These are phyloP conservation scores for Onychostoma macrolepis DNA, from an alignment of 2,113 vertebrate genomes.

Conservation along the genomic window DNA sequence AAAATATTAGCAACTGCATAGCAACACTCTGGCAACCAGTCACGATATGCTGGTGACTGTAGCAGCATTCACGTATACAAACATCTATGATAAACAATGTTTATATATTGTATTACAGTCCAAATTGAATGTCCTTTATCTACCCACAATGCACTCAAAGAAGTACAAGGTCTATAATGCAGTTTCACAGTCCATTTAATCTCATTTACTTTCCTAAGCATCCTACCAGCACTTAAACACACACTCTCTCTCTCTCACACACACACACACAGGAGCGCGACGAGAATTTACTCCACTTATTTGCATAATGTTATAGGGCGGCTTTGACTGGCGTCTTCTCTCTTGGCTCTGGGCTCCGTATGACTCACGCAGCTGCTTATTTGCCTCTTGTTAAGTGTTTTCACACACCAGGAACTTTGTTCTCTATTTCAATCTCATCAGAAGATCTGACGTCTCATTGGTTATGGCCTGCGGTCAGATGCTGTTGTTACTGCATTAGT, in stretches of 20 bases:
- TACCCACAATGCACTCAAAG: constrained; percentile 24
- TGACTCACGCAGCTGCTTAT: constrained; percentile 32
- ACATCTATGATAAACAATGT: background rate
- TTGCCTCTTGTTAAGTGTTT: constrained; percentile 43
- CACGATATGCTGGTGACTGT: background rate
- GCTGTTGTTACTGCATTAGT: constrained; percentile 28
- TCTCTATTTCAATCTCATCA: constrained; percentile 31
- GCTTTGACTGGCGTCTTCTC: background rate
- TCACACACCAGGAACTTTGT: constrained; percentile 36
- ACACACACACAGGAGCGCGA: background rate
- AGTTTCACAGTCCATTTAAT: constrained; percentile 35
- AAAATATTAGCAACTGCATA: background rate
- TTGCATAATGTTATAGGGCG: background rate
- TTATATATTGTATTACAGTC: background rate
- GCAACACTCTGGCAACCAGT: background rate
- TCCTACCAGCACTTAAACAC: constrained; percentile 25
- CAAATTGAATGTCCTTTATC: background rate
- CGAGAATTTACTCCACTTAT: background rate
- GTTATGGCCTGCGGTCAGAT: constrained; percentile 20
- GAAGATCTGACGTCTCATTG: constrained; percentile 33
- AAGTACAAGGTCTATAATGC: constrained; percentile 22
- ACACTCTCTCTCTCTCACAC: background rate
- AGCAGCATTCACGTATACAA: background rate
- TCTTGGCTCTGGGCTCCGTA: background rate
- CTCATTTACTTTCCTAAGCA: constrained; percentile 32